Evolutionary conservation across 2,888 invertebrate genomes (phyloP).

Genomic region (Drosophila niveifrons): DNA sequence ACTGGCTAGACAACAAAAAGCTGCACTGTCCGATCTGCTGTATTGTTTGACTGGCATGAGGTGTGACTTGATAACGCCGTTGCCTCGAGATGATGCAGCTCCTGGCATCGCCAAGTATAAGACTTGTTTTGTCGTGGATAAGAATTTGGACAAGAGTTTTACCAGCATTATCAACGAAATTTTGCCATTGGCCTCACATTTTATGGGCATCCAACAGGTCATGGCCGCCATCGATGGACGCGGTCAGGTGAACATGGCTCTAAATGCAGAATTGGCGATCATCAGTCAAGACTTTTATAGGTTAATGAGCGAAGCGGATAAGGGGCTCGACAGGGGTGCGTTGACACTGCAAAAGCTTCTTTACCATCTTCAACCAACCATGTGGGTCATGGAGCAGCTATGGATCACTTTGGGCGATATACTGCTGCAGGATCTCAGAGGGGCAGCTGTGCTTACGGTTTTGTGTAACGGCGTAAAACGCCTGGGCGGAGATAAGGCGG

Average conservation of each 20-base stretch:
- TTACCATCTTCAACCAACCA: constrained; percentile 95
- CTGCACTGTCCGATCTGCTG: background rate
- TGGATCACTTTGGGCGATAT: constrained; percentile 92
- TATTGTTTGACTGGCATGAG: constrained; percentile 4
- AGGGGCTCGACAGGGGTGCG: constrained; percentile 89
- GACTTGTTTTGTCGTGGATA: constrained; percentile 89
- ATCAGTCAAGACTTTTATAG: constrained; percentile 93
- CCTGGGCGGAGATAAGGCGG: constrained; percentile 90
- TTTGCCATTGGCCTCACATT: constrained; percentile 94
- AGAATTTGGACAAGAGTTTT: constrained; percentile 90
- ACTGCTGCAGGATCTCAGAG: constrained; percentile 88
- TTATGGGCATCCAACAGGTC: constrained; percentile 94
- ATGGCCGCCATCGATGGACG: constrained; percentile 86
- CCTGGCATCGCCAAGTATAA: constrained; percentile 58
- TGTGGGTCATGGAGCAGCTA: constrained; percentile 93
- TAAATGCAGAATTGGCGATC: constrained; percentile 92
- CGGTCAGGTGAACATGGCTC: constrained; percentile 96
- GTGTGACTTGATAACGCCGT: background rate
- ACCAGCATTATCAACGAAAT: constrained; percentile 86
- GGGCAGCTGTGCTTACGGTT: constrained; percentile 93
- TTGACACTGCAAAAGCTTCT: constrained; percentile 94
- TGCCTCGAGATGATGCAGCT: background rate
- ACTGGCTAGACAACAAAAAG: background rate
- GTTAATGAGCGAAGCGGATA: constrained; percentile 94
- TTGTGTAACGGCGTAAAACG: constrained; percentile 93